Evolutionary conservation across 2,797 vertebrate species (phyloP).

Genomic region (Labeo calbasu): DNA sequence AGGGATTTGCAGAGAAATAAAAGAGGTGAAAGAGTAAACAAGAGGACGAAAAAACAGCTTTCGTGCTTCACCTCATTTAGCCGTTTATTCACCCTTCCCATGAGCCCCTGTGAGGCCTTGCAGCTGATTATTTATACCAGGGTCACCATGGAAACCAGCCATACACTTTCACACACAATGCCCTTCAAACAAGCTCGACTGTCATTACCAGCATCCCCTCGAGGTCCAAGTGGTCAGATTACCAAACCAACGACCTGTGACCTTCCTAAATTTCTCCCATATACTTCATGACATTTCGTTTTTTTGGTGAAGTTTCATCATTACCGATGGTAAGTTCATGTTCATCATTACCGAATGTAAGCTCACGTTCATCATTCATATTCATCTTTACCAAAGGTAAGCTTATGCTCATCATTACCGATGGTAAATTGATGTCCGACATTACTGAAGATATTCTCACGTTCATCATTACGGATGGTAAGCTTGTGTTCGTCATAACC

Average conservation of each 20-base stretch:
- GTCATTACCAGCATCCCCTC: conserved; percentile 23
- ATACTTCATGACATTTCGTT: neutral
- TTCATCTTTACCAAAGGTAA: neutral
- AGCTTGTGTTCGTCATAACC: too few relatives aligned
- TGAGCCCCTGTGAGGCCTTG: conserved; percentile 57
- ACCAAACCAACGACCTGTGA: conserved; percentile 6
- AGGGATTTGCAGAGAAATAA: conserved; percentile 13
- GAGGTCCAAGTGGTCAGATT: conserved; percentile 29
- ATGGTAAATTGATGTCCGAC: too few relatives aligned
- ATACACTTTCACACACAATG: conserved; percentile 40
- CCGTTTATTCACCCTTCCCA: conserved; percentile 58
- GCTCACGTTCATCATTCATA: neutral
- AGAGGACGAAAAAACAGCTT: conserved; percentile 21
- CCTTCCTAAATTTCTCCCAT: neutral
- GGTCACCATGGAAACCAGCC: conserved; percentile 56
- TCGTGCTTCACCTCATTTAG: conserved; percentile 55
- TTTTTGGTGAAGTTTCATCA: neutral
- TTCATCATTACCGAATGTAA: neutral
- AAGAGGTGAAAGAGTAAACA: conserved; percentile 19
- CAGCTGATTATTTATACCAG: conserved; percentile 54
- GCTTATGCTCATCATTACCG: conserved; percentile 49
- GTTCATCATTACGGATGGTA: too few relatives aligned
- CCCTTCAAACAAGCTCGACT: conserved; percentile 31
- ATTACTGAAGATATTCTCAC: too few relatives aligned
- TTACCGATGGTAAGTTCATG: neutral